A percentile compares a stretch with the other conserved stretches of the same genome.
phyloP scores from a whole-genome alignment of 2,797 vertebrate species.

The Argyrosomus regius region DNA sequence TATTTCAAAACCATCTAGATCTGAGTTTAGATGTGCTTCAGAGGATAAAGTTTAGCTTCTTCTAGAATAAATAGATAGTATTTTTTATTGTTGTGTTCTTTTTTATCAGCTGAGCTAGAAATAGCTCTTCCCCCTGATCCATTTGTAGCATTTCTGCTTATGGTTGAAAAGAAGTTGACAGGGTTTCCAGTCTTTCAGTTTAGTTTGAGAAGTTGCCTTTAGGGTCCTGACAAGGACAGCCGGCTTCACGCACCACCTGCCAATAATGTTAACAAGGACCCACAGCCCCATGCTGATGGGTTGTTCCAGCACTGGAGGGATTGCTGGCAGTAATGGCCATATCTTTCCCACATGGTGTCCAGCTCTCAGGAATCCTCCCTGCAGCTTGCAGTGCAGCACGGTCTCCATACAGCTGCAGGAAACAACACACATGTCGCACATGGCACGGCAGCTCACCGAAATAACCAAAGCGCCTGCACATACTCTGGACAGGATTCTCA shows the following conservation, averaged over 20 bases:
- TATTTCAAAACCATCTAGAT: neutral
- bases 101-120: slow-evolving; percentile 1
- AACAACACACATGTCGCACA: slow-evolving; percentile 39
- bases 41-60: neutral
- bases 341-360: slow-evolving; percentile 78
- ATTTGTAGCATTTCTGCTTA: slow-evolving; percentile 15
- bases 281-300: slow-evolving; percentile 61
- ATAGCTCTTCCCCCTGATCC: neutral
- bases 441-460: slow-evolving; percentile 12
- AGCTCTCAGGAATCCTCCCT: slow-evolving; percentile 70
- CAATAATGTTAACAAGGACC: slow-evolving; percentile 82
- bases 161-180: slow-evolving; percentile 59
- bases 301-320: slow-evolving; percentile 68
- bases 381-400: slow-evolving; percentile 51
- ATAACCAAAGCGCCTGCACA: slow-evolving; percentile 14
- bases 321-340: slow-evolving; percentile 71
- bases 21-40: neutral
- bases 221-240: slow-evolving; percentile 76
- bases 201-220: slow-evolving; percentile 71
- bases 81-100: slow-evolving; percentile 5
- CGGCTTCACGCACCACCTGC: slow-evolving; percentile 81
- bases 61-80: neutral
- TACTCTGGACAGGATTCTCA: neutral
- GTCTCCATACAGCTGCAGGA: slow-evolving; percentile 49
- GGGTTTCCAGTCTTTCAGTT: slow-evolving; percentile 61